Evolutionary conservation across 1,140 invertebrate species (phyloP).

Genomic region (Procambarus clarkii): DNA sequence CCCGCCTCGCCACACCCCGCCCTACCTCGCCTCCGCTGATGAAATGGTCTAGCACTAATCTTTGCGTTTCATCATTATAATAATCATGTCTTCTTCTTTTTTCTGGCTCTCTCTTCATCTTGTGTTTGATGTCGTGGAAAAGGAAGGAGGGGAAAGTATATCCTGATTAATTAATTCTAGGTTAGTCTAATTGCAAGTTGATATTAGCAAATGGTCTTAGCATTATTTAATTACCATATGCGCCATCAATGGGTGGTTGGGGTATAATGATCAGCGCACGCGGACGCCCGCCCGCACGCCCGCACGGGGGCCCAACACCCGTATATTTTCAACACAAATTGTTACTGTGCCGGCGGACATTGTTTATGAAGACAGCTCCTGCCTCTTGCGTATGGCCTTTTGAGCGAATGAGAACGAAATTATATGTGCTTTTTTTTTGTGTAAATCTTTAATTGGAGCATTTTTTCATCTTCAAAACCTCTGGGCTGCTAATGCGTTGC

Average conservation of each 20-base stretch:
- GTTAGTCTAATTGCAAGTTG: slow-evolving; percentile 22
- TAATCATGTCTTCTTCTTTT: neutral
- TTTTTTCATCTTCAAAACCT: neutral
- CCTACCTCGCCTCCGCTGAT: neutral
- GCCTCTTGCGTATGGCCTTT: neutral
- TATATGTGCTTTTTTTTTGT: neutral
- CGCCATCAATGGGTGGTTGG: slow-evolving; percentile 34
- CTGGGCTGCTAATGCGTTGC: neutral
- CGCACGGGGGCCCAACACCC: neutral
- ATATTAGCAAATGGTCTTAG: slow-evolving; percentile 41
- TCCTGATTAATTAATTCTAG: slow-evolving; percentile 49
- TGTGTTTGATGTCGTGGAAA: neutral
- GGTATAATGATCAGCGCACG: slow-evolving; percentile 12
- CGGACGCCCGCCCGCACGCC: neutral
- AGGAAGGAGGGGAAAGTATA: slow-evolving; percentile 1
- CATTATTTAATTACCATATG: slow-evolving; percentile 40
- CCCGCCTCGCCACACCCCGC: too few species aligned
- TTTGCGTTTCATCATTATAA: too few species aligned
- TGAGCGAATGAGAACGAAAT: neutral
- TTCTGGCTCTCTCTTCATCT: neutral
- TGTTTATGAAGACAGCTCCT: neutral
- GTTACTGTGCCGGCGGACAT: neutral
- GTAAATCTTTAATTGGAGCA: neutral
- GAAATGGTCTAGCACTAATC: slow-evolving; percentile 20
- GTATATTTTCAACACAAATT: neutral